Base-by-base conservation (phyloP, 1,140 invertebrate species). In the Coboldia fuscipes region DNA sequence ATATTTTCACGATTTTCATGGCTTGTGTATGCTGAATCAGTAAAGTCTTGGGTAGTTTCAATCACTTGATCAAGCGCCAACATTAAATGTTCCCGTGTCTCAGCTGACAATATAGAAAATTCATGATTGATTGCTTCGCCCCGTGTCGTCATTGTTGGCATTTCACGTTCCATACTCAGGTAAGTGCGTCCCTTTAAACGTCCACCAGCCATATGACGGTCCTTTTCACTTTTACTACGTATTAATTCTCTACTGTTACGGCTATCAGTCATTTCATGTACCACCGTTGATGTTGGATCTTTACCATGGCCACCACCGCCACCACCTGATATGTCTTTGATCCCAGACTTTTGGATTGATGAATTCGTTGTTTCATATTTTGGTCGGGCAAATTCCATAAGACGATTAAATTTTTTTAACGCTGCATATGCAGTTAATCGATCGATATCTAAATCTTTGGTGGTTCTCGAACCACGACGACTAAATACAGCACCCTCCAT, bases 21-120 rank as follows among this genome's bases (percentile, higher is more conserved):
- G 43, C 75, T 83, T 22, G 93, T 97, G 58, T 97, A 97, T 34
- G 93, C 88, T 36, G 92, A 97, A 59, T 99, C 93, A 9, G 94
- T 98, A 60, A 98, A 98, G 58, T 98, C 94, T 60, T 96, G 89
- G 34, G 86, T 93, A 44, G 88, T 73, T 58, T 98, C 93, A 20
- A 92, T 73, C 14, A 97, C 73, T 22, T 79, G 73, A 36, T 96
- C 88, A 43, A 97, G 66, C 19, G 85, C 81, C 39, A 68, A 53
- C 1, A 75, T 71, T 14, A 97, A 62, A 17, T 83, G 75, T 42
- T 83, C 73, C 37, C 76, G 44, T 3, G 36, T 37, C 34, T 33
- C 13, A 5, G 33, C 27, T 30, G 35, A 23, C 29, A 35, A 10
- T 30, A 37, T 33, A 13, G 31, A 33, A 8, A 27, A 27, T 24